phyloP scores from a whole-genome alignment of 2,797 vertebrate genomes.

The Simalia tracyae region DNA sequence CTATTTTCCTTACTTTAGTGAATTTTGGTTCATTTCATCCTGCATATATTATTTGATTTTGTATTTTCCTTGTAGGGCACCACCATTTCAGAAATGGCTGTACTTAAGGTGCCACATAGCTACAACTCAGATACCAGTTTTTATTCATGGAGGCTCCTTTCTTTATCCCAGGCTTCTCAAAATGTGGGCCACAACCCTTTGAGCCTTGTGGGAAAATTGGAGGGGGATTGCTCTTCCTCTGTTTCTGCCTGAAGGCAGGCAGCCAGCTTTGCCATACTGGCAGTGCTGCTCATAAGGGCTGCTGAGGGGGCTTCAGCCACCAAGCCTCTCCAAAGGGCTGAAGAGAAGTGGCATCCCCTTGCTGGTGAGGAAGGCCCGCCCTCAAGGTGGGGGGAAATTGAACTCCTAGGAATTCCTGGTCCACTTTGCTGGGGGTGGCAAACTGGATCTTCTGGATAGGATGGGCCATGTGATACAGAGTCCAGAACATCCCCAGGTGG shows the following conservation, averaged over 20 bases:
- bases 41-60: constrained; percentile 68
- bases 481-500: neutral
- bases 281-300: neutral
- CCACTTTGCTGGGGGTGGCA: neutral
- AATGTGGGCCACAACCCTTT: neutral
- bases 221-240: neutral
- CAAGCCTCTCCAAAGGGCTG: neutral
- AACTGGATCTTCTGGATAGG: neutral
- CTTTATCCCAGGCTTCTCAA: constrained; percentile 51
- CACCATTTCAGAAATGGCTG: constrained; percentile 64
- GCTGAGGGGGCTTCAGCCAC: neutral
- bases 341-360: neutral
- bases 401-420: neutral
- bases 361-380: neutral
- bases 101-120: constrained; percentile 64
- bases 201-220: neutral
- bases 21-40: constrained; percentile 75
- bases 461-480: neutral
- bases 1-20: constrained; percentile 75
- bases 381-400: neutral
- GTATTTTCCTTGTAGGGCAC: constrained; percentile 72
- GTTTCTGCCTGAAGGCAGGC: neutral
- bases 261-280: neutral
- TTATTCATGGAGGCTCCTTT: constrained; percentile 62
- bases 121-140: constrained; percentile 65